These are phyloP conservation scores for Hipparchia semele DNA, from an alignment of 2,888 invertebrate genomes.

Conservation along the genomic window DNA sequence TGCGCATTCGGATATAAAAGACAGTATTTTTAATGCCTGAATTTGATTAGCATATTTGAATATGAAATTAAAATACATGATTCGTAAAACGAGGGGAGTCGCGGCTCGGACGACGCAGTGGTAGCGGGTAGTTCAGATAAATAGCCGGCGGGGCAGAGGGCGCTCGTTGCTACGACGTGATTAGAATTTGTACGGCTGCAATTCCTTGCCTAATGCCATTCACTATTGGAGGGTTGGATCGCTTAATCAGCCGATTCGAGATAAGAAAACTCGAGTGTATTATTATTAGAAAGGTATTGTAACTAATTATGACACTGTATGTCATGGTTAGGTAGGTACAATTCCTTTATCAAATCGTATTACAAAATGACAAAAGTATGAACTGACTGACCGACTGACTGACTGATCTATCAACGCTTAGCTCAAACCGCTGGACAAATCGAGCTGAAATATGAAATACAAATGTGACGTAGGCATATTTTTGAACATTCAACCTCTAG, in stretches of 20 bases:
- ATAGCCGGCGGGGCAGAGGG: constrained; percentile 49
- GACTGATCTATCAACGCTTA: too few species aligned
- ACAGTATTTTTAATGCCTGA: not conserved
- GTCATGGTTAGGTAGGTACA: too few species aligned
- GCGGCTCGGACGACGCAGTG: constrained; percentile 17
- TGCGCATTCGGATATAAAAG: not conserved
- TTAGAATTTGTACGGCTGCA: constrained; percentile 44
- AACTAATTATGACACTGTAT: too few species aligned
- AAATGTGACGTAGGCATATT: too few species aligned
- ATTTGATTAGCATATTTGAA: constrained; percentile 17
- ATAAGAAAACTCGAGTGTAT: constrained; percentile 17
- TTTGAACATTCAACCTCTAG: too few species aligned
- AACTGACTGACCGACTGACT: too few species aligned
- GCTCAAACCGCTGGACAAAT: too few species aligned
- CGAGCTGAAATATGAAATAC: too few species aligned
- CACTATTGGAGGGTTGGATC: constrained; percentile 22
- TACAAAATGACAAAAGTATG: too few species aligned
- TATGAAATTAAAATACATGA: constrained; percentile 2
- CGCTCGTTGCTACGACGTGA: constrained; percentile 49
- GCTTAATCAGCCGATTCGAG: constrained; percentile 35
- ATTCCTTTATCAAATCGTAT: too few species aligned
- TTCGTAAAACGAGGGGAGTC: not conserved
- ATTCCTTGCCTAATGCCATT: constrained; percentile 30
- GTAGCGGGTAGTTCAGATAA: constrained; percentile 43
- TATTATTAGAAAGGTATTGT: not conserved